Evolutionary conservation across 2,888 invertebrate genomes (phyloP).

Genomic region (Cataglyphis altisquamis): DNA sequence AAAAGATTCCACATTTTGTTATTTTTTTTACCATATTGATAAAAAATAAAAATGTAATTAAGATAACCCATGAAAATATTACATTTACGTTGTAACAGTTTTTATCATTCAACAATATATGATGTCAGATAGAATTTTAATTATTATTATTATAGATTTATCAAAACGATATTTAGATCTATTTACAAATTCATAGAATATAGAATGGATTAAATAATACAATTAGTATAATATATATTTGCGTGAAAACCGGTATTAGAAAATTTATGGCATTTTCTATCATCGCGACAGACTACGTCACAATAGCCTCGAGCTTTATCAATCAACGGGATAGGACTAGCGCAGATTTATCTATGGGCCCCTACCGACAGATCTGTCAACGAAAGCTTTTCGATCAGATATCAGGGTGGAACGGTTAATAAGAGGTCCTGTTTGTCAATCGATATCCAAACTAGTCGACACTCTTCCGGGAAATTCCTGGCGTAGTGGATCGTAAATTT

Average conservation of each 20-base stretch:
- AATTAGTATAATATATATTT: neutral
- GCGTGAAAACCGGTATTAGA: neutral
- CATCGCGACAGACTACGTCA: conserved; percentile 32
- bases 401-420: conserved; percentile 55
- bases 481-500: conserved; percentile 30
- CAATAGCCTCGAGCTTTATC: conserved; percentile 59
- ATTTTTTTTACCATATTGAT: neutral
- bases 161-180: neutral
- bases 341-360: conserved; percentile 32
- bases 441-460: conserved; percentile 64
- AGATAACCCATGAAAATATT: neutral
- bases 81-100: neutral
- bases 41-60: neutral
- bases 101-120: neutral
- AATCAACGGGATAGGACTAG: conserved; percentile 39
- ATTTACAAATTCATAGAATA: neutral
- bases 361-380: conserved; percentile 48
- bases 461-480: conserved; percentile 46
- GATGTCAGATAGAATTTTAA: neutral
- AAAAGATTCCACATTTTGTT: neutral
- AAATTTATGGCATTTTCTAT: conserved; percentile 28
- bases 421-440: conserved; percentile 71
- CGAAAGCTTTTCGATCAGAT: conserved; percentile 42
- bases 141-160: neutral
- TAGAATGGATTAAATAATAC: neutral